Evolutionary conservation across 2,797 vertebrate species (phyloP), one percentile per base, ranked within the genome.

Genomic region (Hirundo rustica): DNA sequence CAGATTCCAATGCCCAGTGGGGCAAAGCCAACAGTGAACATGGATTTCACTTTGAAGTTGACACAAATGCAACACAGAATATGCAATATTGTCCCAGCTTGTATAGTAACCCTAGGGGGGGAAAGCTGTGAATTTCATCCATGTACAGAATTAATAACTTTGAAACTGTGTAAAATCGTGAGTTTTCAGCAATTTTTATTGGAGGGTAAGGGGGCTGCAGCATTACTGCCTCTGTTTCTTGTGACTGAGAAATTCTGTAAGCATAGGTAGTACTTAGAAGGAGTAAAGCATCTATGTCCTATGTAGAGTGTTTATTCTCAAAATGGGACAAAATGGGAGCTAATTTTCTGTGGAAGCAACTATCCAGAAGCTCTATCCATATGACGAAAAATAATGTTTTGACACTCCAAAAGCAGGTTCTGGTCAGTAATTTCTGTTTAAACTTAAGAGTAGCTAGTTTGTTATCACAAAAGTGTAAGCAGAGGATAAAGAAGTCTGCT

Each of bases 131-230:
- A 75, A 29, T 92, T 84, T 75, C 84, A 27, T 72, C 16, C 6
- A 26, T 9, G 11, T 54, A 44, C 38, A 84, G 36, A 86, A 47
- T 20, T 40, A 57, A 6, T 40, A 58, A 55, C 8, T 72, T 86
- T 57, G 11, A 74, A 83, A 72, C 3, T 4, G 29, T 54, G 3
- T 19, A 72, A 75, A 50, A 62, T 51, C 5, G 23, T 50, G 8
- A 7, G 1, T 1, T 70, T 74, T 64, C 32, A 38, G 15, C 2
- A 13, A 32, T 83, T 70, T 86, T 80, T 66, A 14, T 57, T 34
- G 11, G 1, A 40, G 3, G 0, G 3, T 16, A 80, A 77, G 16
- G 7, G 4, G 3, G 0, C 7, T 86, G 14, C 8, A 64, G 26
- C 27, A 53, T 82, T 79, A 19, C 11, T 64, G 11, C 3, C 9